A percentile compares a stretch with the other conserved stretches of the same genome.
These are phyloP conservation scores for Trichomycterus rosablanca DNA, from an alignment of 2,113 vertebrate species.

Conservation along the genomic window DNA sequence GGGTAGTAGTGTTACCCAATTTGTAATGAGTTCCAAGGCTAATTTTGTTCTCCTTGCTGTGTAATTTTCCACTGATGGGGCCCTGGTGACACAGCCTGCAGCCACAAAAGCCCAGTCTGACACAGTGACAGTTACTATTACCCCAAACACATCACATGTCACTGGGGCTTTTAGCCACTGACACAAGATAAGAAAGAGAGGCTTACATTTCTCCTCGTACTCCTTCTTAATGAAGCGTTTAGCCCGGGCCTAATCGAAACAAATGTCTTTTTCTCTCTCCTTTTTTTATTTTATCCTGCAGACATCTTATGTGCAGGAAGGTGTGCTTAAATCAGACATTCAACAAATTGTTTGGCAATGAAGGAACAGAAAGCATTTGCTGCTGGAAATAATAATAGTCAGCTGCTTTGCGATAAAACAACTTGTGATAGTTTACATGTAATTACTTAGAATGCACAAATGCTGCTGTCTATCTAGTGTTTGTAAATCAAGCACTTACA, in stretches of 20 bases:
- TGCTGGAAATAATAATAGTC: too few species aligned
- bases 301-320: conserved; percentile 28
- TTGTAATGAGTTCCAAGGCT: conserved; percentile 59
- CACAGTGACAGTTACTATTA: conserved; percentile 65
- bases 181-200: conserved; percentile 21
- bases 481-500: too few species aligned
- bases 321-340: conserved; percentile 31
- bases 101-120: conserved; percentile 64
- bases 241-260: conserved; percentile 41
- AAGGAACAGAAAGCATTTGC: conserved; percentile 3
- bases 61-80: conserved; percentile 69
- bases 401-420: too few species aligned
- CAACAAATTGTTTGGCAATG: conserved; percentile 28
- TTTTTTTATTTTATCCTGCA: conserved; percentile 28
- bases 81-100: conserved; percentile 57
- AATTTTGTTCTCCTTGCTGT: conserved; percentile 59
- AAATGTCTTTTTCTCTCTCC: conserved; percentile 41
- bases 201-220: conserved; percentile 29
- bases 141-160: conserved; percentile 56
- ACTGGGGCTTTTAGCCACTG: conserved; percentile 43
- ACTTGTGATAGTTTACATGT: too few species aligned
- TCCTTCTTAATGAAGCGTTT: conserved; percentile 44
- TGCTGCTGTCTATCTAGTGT: too few species aligned
- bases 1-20: too few species aligned
- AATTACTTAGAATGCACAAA: too few species aligned